phyloP scores from a whole-genome alignment of 2,888 invertebrate genomes.

The Sabellastarte sp. region DNA sequence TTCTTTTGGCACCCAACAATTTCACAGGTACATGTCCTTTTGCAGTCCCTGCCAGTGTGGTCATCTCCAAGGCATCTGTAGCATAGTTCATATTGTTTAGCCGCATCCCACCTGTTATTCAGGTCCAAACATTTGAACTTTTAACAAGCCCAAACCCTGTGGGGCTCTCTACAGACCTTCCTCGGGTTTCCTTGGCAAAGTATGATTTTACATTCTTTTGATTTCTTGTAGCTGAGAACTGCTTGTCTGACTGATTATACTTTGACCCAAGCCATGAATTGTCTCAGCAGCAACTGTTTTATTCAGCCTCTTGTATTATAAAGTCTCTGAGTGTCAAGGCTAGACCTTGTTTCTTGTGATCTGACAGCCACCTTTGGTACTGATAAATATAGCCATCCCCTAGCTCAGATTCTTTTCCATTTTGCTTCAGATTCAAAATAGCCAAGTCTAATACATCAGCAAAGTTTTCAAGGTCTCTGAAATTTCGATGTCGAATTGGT shows the following conservation, averaged over 20 bases:
- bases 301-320: slow-evolving; percentile 15
- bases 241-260: too few relatives aligned
- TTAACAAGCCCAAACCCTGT: slow-evolving; percentile 10
- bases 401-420: slow-evolving; percentile 17
- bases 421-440: too few relatives aligned
- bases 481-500: slow-evolving; percentile 8
- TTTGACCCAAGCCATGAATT: slow-evolving; percentile 6
- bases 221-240: background rate
- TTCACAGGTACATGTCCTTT: slow-evolving; percentile 6
- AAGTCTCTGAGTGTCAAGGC: slow-evolving; percentile 6
- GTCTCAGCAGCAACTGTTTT: slow-evolving; percentile 12
- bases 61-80: slow-evolving; percentile 11
- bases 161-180: background rate
- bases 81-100: slow-evolving; percentile 8
- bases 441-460: too few relatives aligned
- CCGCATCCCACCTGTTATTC: slow-evolving; percentile 13
- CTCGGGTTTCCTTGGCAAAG: background rate
- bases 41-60: too few relatives aligned
- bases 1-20: slow-evolving; percentile 8
- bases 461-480: slow-evolving; percentile 13
- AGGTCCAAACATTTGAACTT: slow-evolving; percentile 7
- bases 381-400: too few relatives aligned
- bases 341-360: slow-evolving; percentile 9
- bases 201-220: too few relatives aligned
- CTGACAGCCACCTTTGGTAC: too few relatives aligned